Base-by-base conservation (phyloP, 1,140 invertebrate species). In the Dendroctonus ponderosae region DNA sequence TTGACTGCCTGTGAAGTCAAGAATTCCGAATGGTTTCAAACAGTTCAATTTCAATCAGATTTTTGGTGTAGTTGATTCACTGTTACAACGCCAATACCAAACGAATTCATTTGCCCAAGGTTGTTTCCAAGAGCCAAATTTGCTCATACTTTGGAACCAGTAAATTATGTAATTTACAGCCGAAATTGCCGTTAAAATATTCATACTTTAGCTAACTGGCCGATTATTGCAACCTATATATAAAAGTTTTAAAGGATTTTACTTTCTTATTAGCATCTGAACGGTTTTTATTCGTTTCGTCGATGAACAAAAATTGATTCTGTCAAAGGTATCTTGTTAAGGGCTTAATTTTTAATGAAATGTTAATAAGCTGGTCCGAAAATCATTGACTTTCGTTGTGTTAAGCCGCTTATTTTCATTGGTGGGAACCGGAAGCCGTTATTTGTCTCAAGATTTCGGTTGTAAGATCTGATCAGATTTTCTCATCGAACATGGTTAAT, bases 141-240 rank as follows among this genome's bases (percentile, higher is more conserved):
- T 26, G 26, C 3, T 26, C 26, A 26, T 26, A 26, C 26, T 26
- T 26, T 26, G 26, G 26, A 26, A 26, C 26, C 26, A 26, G 26
- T 26, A 26, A 26, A 26, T 67, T 58, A 67, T 67, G 65, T 60
- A 67, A 43, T 67, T 66, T 57, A 51, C 63, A 54, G 39, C 49
- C 48, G 61, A 67, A 67, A 67, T 56, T 12, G 43, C n/a, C 43
- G 8, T 46, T 46, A 46, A 46, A 46, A 46, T 46, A 46, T 46
- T 46, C 43, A 46, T 46, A 46, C 43, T 12, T 8, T 12, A 46
- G 43, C 43, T 46, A 46, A 46, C 43, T 46, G 43, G 43, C 43
- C 43, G 43, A 12, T 46, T 46, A 46, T 46, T 46, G n/a, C 43
- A 46, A 9, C 43, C 43, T 8, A 46, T 46, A 46, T 26, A 26